phyloP scores from a whole-genome alignment of 2,113 vertebrate species.

The Lethenteron camtschaticum region DNA sequence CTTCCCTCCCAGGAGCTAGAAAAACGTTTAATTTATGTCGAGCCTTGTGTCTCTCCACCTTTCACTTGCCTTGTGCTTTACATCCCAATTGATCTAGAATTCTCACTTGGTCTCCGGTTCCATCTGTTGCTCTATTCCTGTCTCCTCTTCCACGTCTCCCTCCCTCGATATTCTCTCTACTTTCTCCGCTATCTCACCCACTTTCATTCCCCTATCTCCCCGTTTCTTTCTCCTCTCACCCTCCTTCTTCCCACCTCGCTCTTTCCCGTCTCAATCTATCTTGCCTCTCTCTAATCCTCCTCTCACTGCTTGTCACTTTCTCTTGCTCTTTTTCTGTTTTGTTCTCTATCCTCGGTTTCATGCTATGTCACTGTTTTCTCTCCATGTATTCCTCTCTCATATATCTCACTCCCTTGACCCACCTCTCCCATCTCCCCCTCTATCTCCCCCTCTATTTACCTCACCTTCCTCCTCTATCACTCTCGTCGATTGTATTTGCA shows the following conservation, averaged over 20 bases:
- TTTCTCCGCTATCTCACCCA: neutral
- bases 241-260: neutral
- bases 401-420: no score
- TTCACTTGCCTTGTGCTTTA: neutral
- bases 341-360: neutral
- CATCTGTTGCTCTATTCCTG: neutral
- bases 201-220: neutral
- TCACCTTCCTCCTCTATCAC: no score
- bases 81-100: neutral
- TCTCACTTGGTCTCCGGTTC: neutral
- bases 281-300: neutral
- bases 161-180: no score
- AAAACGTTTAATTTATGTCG: no score
- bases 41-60: slow-evolving; percentile 5
- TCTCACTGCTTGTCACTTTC: neutral
- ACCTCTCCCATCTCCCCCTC: no score
- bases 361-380: no score
- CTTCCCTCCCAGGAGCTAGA: no score
- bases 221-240: neutral
- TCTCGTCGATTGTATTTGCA: no score
- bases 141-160: neutral
- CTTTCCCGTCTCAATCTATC: no score
- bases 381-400: no score
- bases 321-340: neutral
- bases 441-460: no score